These are phyloP conservation scores for Alloplasta piceator DNA, from an alignment of 2,888 invertebrate genomes.

Conservation along the genomic window DNA sequence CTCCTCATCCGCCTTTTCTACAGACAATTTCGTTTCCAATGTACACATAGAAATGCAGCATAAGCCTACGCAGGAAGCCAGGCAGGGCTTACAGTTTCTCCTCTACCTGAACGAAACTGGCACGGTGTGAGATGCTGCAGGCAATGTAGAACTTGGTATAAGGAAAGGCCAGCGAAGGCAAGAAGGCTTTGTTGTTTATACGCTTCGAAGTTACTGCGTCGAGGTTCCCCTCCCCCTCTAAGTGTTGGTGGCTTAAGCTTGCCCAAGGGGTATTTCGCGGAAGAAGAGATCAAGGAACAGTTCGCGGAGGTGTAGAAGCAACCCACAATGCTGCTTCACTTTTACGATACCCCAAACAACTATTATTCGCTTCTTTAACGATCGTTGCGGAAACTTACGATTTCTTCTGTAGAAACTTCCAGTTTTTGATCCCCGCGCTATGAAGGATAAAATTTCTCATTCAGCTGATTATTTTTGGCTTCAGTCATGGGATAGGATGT, in stretches of 20 bases:
- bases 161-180: slow-evolving; percentile 50
- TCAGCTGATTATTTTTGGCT: no score
- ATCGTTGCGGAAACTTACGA: background rate
- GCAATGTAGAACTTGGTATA: slow-evolving; percentile 45
- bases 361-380: background rate
- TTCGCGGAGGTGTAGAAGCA: background rate
- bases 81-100: slow-evolving; percentile 59
- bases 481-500: no score
- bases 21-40: slow-evolving; percentile 23
- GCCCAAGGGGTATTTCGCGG: slow-evolving; percentile 18
- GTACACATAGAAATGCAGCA: slow-evolving; percentile 19
- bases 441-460: no score
- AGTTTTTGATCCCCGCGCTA: no score
- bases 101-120: slow-evolving; percentile 33
- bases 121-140: slow-evolving; percentile 17
- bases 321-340: background rate
- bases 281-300: slow-evolving; percentile 22
- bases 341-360: background rate
- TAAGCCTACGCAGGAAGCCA: slow-evolving; percentile 28
- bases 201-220: slow-evolving; percentile 48
- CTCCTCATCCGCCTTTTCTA: slow-evolving; percentile 4
- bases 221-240: background rate
- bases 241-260: slow-evolving; percentile 42
- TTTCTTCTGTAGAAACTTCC: no score
- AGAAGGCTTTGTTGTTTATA: slow-evolving; percentile 60